Evolutionary conservation across 2,113 vertebrate species (phyloP), one percentile per base, ranked within the genome.

Genomic region (Cryptoleucopteryx plumbea): DNA sequence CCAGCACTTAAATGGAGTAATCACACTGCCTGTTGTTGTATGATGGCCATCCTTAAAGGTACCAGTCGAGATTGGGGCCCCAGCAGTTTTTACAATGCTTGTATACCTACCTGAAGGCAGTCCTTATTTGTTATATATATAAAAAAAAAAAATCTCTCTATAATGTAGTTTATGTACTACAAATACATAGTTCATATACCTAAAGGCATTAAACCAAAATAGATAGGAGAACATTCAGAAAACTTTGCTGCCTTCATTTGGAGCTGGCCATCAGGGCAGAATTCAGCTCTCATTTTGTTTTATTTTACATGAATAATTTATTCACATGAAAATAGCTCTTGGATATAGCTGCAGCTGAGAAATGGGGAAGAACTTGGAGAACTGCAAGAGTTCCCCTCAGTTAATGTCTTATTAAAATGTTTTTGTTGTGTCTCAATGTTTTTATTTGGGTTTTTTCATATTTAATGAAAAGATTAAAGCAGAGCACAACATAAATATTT

Each of bases 391-490:
- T 45, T 72, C 19, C 75, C 17, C 52, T 23, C 27, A 3, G 7
- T 3, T 53, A 34, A 16, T 61, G 4, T 11, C 34, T 66, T 47
- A 26, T 45, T 62, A 34, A 50, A 42, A 34, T 7, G 4, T 31
- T 21, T 17, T 47, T 53, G 34, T 80, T 27, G 23, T 27, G 5
- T 43, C 42, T n/a, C 31, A 10, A 11, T 81, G 26, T 82, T 77
- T 83, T 63, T 47, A 29, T 80, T 68, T 68, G 68, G 7, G 3
- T 12, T 31, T 81, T 77, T 47, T 22, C 15, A 52, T 79, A 16
- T 74, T 94, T 92, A 92, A 80, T 74, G 58, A 56, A 14, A 50
- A 29, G 71, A 71, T 78, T 74, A 67, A 88, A 90, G 75, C 31
- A 1, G 34, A 82, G 75, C 14, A 9, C 43, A 20, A 21, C 23